These are phyloP conservation scores for Oopsacas minuta DNA, from an alignment of 37 sponge, comb jelly and placozoan genomes.

Conservation along the genomic window DNA sequence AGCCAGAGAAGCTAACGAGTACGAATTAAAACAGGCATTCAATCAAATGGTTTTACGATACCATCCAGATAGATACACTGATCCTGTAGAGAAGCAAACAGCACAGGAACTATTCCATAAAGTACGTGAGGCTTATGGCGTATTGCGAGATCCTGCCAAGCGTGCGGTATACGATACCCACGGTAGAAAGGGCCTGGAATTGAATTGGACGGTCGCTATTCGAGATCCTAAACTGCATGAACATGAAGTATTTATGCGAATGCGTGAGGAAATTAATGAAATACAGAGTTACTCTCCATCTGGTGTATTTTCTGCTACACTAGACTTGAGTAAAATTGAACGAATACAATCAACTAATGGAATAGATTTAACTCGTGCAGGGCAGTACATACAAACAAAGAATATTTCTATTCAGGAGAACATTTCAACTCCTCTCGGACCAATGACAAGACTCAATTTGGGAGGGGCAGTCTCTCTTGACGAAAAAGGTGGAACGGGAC, in stretches of 20 bases:
- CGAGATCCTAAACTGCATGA: not conserved
- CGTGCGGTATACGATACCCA: constrained; percentile 72
- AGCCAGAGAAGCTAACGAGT: constrained; percentile 39
- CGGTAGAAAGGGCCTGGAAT: constrained; percentile 64
- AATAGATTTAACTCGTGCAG: not conserved
- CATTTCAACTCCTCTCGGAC: not conserved
- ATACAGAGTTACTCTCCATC: not conserved
- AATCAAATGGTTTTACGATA: constrained; percentile 61
- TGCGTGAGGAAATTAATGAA: not conserved
- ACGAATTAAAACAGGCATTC: constrained; percentile 67
- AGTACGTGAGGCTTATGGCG: constrained; percentile 72
- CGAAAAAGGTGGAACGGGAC: not conserved
- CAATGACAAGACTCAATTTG: not conserved
- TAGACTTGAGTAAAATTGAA: not conserved
- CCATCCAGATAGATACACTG: constrained; percentile 74
- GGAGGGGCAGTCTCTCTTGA: not conserved
- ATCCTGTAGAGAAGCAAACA: constrained; percentile 42
- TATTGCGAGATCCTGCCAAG: constrained; percentile 60
- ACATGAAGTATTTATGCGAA: not conserved
- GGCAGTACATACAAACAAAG: not conserved
- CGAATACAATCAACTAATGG: not conserved
- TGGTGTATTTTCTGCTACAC: not conserved
- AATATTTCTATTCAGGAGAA: not conserved
- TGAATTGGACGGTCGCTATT: not conserved
- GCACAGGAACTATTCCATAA: constrained; percentile 40